Evolutionary conservation across 2,888 invertebrate genomes (phyloP).

Genomic region (Bombylius discolor): DNA sequence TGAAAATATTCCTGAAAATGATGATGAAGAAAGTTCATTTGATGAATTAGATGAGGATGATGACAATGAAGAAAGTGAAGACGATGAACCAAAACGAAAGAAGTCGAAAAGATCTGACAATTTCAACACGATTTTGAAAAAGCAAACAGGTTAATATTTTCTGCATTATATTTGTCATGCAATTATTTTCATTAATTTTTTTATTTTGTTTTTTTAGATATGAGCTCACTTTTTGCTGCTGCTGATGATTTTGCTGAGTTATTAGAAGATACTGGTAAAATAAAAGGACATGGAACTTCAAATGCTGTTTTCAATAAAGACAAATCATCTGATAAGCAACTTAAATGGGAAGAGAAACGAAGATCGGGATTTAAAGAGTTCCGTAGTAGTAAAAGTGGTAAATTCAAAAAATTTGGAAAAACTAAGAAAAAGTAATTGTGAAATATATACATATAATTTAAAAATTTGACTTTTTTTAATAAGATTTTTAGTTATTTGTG

Average conservation of each 20-base stretch:
- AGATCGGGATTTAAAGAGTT: not conserved
- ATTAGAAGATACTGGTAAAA: slow-evolving; percentile 67
- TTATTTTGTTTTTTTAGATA: slow-evolving; percentile 28
- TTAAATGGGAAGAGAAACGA: slow-evolving; percentile 69
- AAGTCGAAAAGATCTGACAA: slow-evolving; percentile 17
- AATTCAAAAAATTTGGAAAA: not conserved
- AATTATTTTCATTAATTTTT: too few species aligned
- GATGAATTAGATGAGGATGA: slow-evolving; percentile 19
- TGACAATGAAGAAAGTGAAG: slow-evolving; percentile 20
- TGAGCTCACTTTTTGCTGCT: slow-evolving; percentile 60
- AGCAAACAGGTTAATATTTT: slow-evolving; percentile 24
- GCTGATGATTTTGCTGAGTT: slow-evolving; percentile 82
- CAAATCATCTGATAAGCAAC: slow-evolving; percentile 62
- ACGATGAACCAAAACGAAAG: slow-evolving; percentile 16
- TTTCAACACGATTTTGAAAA: slow-evolving; percentile 30
- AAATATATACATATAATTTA: too few species aligned
- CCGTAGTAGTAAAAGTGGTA: not conserved
- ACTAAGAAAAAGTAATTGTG: not conserved
- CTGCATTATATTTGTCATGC: not conserved
- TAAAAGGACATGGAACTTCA: slow-evolving; percentile 51
- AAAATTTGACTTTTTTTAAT: too few species aligned
- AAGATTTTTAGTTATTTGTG: too few species aligned
- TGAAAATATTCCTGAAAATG: slow-evolving; percentile 17
- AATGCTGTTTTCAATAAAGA: slow-evolving; percentile 60
- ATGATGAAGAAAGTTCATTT: slow-evolving; percentile 21